Evolutionary conservation across 2,113 vertebrate species (phyloP).

Genomic region (Tretioscincus oriximinensis): DNA sequence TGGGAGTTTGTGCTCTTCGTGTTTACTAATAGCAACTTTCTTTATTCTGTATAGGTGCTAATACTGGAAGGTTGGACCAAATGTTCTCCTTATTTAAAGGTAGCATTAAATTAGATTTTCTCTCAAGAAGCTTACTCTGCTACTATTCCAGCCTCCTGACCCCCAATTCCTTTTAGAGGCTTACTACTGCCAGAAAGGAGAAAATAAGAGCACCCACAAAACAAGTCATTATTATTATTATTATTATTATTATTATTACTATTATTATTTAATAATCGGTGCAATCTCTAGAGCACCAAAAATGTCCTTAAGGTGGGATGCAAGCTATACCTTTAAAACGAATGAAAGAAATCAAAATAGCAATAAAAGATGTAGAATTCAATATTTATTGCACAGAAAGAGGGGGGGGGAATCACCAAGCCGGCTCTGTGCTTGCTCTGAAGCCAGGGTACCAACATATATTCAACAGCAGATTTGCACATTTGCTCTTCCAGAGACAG

Average conservation of each 20-base stretch:
- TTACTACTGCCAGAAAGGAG: constrained; percentile 69
- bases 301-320: constrained; percentile 79
- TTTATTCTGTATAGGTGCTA: constrained; percentile 56
- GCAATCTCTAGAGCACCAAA: constrained; percentile 83
- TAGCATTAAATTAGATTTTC: constrained; percentile 57
- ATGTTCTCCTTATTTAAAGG: constrained; percentile 54
- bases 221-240: constrained; percentile 87
- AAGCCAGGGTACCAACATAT: constrained; percentile 68
- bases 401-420: constrained; percentile 47
- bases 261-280: constrained; percentile 87
- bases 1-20: constrained; percentile 36
- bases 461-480: constrained; percentile 67
- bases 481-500: constrained; percentile 79
- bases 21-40: constrained; percentile 73
- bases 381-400: constrained; percentile 33
- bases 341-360: constrained; percentile 18
- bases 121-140: constrained; percentile 62
- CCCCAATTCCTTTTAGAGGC: constrained; percentile 54
- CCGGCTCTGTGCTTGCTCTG: constrained; percentile 55
- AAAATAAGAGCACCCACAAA: constrained; percentile 80
- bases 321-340: constrained; percentile 67
- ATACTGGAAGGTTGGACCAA: constrained; percentile 44
- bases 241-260: too few relatives aligned
- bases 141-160: constrained; percentile 28
- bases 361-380: constrained; percentile 55